Evolutionary conservation across 2,888 invertebrate genomes (phyloP).

Genomic region (Eulithis testata): DNA sequence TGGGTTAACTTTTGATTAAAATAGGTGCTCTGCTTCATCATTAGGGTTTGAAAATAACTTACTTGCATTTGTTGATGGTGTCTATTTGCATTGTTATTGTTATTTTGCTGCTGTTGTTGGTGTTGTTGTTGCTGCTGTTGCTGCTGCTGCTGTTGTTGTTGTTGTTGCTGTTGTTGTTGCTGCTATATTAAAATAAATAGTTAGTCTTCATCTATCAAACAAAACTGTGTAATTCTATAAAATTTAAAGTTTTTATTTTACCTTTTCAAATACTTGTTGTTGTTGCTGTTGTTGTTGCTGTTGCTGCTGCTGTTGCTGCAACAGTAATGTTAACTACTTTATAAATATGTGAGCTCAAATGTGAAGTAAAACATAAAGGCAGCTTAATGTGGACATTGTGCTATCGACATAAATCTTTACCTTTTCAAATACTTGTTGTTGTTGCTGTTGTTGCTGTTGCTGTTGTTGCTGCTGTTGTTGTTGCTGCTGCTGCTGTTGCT

Average conservation of each 20-base stretch:
- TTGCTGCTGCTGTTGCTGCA: conserved; percentile 59
- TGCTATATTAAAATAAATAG: conserved; percentile 43
- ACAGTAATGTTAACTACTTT: conserved; percentile 56
- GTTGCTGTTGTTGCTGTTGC: conserved; percentile 65
- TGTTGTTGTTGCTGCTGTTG: conserved; percentile 69
- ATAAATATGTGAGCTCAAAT: conserved; percentile 63
- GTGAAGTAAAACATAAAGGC: neutral
- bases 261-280: conserved; percentile 44
- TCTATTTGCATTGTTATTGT: conserved; percentile 65
- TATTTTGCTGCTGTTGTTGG: conserved; percentile 60
- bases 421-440: conserved; percentile 65
- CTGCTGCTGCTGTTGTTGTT: conserved; percentile 58
- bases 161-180: conserved; percentile 50
- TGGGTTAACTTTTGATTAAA: too few relatives aligned
- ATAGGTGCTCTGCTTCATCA: too few relatives aligned
- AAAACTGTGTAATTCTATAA: neutral
- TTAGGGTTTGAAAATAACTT: conserved; percentile 46
- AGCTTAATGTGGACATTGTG: neutral
- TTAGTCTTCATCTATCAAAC: neutral
- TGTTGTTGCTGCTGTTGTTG: conserved; percentile 55
- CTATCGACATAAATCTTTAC: conserved; percentile 24
- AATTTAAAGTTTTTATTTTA: conserved; percentile 7
- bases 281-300: conserved; percentile 64
- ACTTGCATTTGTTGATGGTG: conserved; percentile 85
- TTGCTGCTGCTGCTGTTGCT: conserved; percentile 47